Percentiles rank a stretch among this genome's conserved stretches.
Conservation (phyloP, 2,113 vertebrate genomes). For the Cricetomys ansorgei region DNA sequence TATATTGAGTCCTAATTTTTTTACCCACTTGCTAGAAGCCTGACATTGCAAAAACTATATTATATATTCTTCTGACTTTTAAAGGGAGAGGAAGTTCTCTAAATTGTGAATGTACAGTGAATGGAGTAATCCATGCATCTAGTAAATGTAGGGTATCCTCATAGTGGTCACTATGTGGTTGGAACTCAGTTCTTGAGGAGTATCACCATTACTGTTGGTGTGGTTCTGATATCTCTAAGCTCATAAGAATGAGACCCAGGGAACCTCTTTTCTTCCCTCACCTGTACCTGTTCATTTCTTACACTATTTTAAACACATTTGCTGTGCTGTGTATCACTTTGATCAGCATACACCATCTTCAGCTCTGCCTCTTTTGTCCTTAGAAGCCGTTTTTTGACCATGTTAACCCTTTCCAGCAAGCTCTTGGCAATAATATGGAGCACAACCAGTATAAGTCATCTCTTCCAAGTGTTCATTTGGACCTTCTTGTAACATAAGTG, state of each 20-base stretch:
- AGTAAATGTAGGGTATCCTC: background rate
- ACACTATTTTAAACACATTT: background rate
- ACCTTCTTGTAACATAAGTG: background rate
- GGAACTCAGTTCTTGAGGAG: background rate
- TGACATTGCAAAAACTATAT: constrained; percentile 6
- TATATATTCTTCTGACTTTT: background rate
- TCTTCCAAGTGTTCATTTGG: background rate
- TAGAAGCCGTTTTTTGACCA: background rate
- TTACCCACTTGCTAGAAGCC: background rate
- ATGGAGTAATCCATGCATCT: background rate
- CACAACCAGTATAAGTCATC: no score
- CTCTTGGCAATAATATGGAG: background rate
- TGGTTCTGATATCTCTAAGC: background rate
- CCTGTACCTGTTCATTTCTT: background rate
- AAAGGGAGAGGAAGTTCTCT: background rate
- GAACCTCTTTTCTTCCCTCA: background rate
- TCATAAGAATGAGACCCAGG: background rate
- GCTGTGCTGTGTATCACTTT: background rate
- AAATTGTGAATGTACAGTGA: no score
- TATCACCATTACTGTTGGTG: no score
- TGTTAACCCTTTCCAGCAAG: background rate
- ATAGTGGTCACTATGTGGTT: background rate
- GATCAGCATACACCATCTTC: background rate
- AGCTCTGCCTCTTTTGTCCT: background rate
- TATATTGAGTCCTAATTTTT: background rate